Evolutionary conservation across 1,140 invertebrate species (phyloP).

Genomic region (Cherax quadricarinatus): DNA sequence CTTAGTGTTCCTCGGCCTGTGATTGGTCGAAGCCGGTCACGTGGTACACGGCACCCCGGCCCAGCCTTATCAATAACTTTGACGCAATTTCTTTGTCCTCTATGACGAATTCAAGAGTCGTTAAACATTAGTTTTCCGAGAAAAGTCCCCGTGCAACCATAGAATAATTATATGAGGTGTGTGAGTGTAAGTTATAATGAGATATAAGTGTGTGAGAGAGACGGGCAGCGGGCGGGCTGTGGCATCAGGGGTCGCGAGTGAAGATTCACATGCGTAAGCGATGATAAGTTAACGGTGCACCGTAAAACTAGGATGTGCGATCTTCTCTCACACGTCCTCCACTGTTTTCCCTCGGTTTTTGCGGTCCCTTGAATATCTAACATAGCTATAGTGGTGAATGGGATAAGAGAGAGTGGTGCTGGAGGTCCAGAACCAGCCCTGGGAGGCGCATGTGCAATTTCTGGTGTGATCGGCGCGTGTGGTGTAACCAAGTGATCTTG

Average conservation of each 20-base stretch:
- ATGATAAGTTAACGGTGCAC: constrained; percentile 60
- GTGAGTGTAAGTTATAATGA: neutral
- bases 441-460: neutral
- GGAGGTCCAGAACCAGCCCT: neutral
- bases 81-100: neutral
- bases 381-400: neutral
- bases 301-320: constrained; percentile 30
- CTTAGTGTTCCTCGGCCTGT: constrained; percentile 32
- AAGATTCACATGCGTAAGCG: constrained; percentile 52
- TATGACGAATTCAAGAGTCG: neutral
- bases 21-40: constrained; percentile 43
- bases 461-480: neutral
- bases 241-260: constrained; percentile 24
- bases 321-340: constrained; percentile 1
- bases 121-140: neutral
- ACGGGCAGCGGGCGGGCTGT: neutral
- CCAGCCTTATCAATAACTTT: constrained; percentile 23
- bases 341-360: neutral
- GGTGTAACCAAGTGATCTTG: neutral
- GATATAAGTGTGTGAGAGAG: neutral
- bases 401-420: neutral
- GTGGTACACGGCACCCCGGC: constrained; percentile 34
- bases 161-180: neutral
- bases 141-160: neutral
- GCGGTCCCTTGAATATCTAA: neutral